These are phyloP conservation scores for Notarius quadriscutis DNA, from an alignment of 2,113 vertebrate genomes.

Conservation along the genomic window DNA sequence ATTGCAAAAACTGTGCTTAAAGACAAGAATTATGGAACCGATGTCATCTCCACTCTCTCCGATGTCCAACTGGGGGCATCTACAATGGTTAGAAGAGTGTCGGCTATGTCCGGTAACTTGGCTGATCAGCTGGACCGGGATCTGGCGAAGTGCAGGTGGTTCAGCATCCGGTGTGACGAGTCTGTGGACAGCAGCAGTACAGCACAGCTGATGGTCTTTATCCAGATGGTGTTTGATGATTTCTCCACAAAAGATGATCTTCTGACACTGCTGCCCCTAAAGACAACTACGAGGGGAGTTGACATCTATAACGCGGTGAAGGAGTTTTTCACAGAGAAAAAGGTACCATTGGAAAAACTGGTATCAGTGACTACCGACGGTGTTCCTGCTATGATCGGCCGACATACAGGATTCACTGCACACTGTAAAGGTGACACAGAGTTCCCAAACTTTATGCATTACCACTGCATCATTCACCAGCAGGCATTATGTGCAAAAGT, in stretches of 20 bases:
- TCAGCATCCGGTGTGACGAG: not conserved
- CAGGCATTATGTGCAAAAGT: conserved; percentile 51
- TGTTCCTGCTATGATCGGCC: too few species aligned
- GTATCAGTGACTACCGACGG: too few species aligned
- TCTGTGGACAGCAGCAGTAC: not conserved
- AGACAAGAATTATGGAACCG: not conserved
- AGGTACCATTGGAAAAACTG: too few species aligned
- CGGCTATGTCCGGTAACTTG: conserved; percentile 43
- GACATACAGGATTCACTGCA: too few species aligned
- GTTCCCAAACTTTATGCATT: conserved; percentile 38
- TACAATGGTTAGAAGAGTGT: conserved; percentile 35
- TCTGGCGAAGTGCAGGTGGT: not conserved
- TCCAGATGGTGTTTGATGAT: not conserved
- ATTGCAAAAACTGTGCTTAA: too few species aligned
- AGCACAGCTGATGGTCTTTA: not conserved
- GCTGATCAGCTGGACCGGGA: not conserved
- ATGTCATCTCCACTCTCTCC: not conserved
- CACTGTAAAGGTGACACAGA: too few species aligned
- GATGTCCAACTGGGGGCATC: conserved; percentile 45
- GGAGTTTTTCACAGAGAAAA: too few species aligned
- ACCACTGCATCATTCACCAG: conserved; percentile 56
- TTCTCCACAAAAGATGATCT: too few species aligned
- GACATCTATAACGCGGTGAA: not conserved
- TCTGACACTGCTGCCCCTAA: too few species aligned
- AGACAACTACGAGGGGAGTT: not conserved